Evolutionary conservation across 2,113 vertebrate species (phyloP), one percentile per base, ranked within the genome.

Genomic region (Vanacampus margaritifer): DNA sequence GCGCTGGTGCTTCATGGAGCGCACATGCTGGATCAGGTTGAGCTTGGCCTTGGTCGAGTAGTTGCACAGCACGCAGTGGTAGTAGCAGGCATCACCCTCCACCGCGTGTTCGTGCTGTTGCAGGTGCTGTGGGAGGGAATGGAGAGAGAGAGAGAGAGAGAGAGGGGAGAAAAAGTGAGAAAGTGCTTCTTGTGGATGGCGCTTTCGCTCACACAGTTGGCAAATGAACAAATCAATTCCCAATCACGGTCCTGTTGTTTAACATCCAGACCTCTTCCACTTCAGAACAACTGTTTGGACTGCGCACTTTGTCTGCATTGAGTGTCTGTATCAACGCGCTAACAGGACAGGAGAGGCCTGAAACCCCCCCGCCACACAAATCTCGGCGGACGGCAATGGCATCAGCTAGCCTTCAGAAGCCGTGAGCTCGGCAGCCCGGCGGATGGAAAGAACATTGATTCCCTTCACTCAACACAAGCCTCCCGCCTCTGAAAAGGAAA

Each of bases 31-130:
- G 86, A 99, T 94, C 41, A 99, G 95, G 91, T 98, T 98, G 76
- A 99, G 93, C 91, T 98, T 98, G 93, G 97, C 96, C 94, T 96
- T 98, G 90, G 96, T 99, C 72, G 96, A 98, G 88, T 98, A 99
- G 93, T 84, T 95, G 75, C 96, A 99, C 79, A 98, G 94, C 73
- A 94, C 92, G 16, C 97, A 98, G 86, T 98, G 96, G 86, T 99
- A 99, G 84, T 94, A 99, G 91, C 95, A 97, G 84, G 94, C 92
- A 76, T 99, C 97, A 0, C 95, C 95, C 80, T 98, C 96, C 53
- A 97, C 89, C 1, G 94, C 91, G 0, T 93, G 94, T 90, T 99
- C 97, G 0, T 98, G 96, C 88, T 98, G 96, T 92, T 99, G 97
- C 88, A 99, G 93, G 89, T 98, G 96, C 97, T 98, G 92, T 19